Evolutionary conservation across 37 sponge, comb jelly and placozoan species (phyloP).

Genomic region (Mnemiopsis leidyi): DNA sequence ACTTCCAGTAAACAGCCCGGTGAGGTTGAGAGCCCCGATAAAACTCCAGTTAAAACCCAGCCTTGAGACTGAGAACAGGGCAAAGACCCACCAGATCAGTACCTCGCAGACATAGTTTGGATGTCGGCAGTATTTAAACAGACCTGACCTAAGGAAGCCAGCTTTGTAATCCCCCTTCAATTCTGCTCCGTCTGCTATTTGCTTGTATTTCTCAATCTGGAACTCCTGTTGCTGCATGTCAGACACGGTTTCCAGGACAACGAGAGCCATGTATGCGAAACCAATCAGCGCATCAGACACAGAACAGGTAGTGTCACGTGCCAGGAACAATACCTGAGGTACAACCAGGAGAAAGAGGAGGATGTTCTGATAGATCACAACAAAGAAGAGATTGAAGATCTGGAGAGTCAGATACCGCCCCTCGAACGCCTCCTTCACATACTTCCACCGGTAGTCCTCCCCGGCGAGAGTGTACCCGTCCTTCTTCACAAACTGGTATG

Average conservation of each 20-base stretch:
- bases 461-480: slow-evolving; percentile 44
- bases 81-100: slow-evolving; percentile 37
- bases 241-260: background rate
- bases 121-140: slow-evolving; percentile 31
- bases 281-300: background rate
- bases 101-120: slow-evolving; percentile 49
- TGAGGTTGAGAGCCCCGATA: slow-evolving; percentile 13
- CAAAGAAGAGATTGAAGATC: slow-evolving; percentile 36
- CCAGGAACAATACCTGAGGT: background rate
- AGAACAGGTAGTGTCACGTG: background rate
- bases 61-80: background rate
- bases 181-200: background rate
- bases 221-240: slow-evolving; percentile 26
- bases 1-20: slow-evolving; percentile 33
- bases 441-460: slow-evolving; percentile 64
- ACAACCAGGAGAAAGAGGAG: slow-evolving; percentile 42
- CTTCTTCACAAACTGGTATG: slow-evolving; percentile 40
- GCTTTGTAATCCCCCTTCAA: background rate
- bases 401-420: background rate
- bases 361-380: slow-evolving; percentile 56
- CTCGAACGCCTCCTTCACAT: slow-evolving; percentile 2
- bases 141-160: background rate
- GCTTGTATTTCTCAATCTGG: background rate
- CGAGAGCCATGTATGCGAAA: background rate
- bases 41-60: background rate